Conservation (phyloP, 2,888 invertebrate genomes). For the Pristionchus arcanus region DNA sequence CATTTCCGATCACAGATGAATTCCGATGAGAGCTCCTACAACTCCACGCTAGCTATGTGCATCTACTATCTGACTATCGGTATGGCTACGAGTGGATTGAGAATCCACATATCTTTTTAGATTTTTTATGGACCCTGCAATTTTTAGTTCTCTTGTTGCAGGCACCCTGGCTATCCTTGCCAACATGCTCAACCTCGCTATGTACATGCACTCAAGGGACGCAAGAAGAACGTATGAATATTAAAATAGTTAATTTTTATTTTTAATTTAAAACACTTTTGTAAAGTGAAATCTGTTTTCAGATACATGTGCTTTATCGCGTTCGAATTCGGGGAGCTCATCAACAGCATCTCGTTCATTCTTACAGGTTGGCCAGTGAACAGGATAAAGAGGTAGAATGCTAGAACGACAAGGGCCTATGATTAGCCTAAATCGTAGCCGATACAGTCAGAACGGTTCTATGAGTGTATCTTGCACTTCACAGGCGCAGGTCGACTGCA, state of each 20-base stretch:
- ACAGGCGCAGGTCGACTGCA: not conserved
- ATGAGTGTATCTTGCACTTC: too few relatives aligned
- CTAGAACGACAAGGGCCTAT: too few relatives aligned
- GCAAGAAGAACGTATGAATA: conserved; percentile 13
- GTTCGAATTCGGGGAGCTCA: conserved; percentile 68
- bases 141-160: conserved; percentile 37
- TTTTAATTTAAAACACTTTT: not conserved
- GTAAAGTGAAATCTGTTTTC: not conserved
- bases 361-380: not conserved
- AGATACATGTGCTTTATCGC: conserved; percentile 66
- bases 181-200: conserved; percentile 61
- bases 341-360: conserved; percentile 66
- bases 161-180: conserved; percentile 61
- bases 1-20: not conserved
- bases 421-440: too few relatives aligned
- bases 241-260: not conserved
- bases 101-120: too few relatives aligned
- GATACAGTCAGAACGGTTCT: too few relatives aligned
- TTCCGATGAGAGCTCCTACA: conserved; percentile 13
- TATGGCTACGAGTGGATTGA: conserved; percentile 31
- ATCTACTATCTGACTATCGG: conserved; percentile 66
- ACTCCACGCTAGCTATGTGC: conserved; percentile 68
- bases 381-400: too few relatives aligned
- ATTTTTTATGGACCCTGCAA: too few relatives aligned
- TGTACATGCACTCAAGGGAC: conserved; percentile 54